phyloP scores from a whole-genome alignment of 2,888 invertebrate species.

The Uropetala carovei region DNA sequence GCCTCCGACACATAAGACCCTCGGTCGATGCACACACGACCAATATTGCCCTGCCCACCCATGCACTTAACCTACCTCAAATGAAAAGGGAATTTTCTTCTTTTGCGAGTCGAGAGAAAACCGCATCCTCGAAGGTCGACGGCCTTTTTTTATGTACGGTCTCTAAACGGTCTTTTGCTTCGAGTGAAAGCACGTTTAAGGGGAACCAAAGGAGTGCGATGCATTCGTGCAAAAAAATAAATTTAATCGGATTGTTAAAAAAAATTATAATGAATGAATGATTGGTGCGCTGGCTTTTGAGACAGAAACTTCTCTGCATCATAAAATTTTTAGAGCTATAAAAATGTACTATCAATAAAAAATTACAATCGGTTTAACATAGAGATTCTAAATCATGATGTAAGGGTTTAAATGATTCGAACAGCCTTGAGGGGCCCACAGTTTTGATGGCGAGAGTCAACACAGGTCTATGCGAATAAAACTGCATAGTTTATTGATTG shows the following conservation, averaged over 20 bases:
- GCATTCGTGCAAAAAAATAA: background rate
- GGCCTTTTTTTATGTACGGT: background rate
- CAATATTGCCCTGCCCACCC: constrained; percentile 37
- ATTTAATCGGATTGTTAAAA: background rate
- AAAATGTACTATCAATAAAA: too few species aligned
- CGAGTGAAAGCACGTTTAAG: background rate
- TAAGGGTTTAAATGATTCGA: too few species aligned
- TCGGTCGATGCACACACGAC: background rate
- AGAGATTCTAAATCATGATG: too few species aligned
- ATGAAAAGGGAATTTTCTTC: background rate
- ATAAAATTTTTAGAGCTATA: too few species aligned
- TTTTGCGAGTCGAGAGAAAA: background rate
- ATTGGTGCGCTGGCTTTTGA: background rate
- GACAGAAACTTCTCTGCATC: background rate
- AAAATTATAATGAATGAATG: background rate
- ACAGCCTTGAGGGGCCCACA: background rate
- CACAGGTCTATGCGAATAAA: background rate
- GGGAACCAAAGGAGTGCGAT: background rate
- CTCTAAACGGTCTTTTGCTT: background rate
- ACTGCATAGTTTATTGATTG: background rate
- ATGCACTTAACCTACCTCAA: constrained; percentile 14
- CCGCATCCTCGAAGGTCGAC: constrained; percentile 18
- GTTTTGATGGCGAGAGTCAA: background rate
- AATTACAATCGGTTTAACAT: too few species aligned
- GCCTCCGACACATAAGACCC: background rate